Evolutionary conservation across 2,888 invertebrate species (phyloP), one percentile per base, ranked within the genome.

Genomic region (Drosophila anomalata): DNA sequence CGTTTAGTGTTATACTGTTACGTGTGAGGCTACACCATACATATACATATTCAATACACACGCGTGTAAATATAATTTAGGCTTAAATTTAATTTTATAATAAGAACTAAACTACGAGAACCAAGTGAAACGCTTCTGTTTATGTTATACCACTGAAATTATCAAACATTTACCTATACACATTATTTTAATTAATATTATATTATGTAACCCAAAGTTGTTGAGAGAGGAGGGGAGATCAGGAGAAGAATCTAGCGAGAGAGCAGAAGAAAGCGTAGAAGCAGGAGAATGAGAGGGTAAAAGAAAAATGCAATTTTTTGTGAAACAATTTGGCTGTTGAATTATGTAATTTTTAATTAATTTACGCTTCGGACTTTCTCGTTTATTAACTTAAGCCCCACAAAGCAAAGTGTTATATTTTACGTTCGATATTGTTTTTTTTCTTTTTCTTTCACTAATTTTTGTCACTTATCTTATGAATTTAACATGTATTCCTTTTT

Each of bases 251-350:
- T 12, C 6, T 20, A 22, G 46, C 31, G 42, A 51, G 36, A 63
- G 33, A 42, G 55, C 46, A 57, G 17, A 26, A 12, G 55, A 22
- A 17, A 48, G 41, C 22, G 50, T 17, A 33, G 31, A 12, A 36
- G 31, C 31, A 2, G 8, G 14, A 47, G 24, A 14, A 11, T 7
- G 14, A 7, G 53, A 66, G 67, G 68, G 53, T 53, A 67, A 72
- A 61, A 58, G 36, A 68, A 83, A 86, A 86, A 86, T 78, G 88
- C 83, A 84, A 88, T 84, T 88, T 77, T 86, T 84, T 88, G 87
- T 84, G 84, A 84, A 65, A 88, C 87, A 78, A 88, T 88, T 84
- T 84, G 83, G 83, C 83, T 88, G 83, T 83, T 83, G 72, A 84
- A 88, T 86, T 79, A 83, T 83, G 74, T 87, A 76, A 83, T 86